Evolutionary conservation across 2,113 vertebrate genomes (phyloP), one percentile per base, ranked within the genome.

Genomic region (Eptatretus burgeri): DNA sequence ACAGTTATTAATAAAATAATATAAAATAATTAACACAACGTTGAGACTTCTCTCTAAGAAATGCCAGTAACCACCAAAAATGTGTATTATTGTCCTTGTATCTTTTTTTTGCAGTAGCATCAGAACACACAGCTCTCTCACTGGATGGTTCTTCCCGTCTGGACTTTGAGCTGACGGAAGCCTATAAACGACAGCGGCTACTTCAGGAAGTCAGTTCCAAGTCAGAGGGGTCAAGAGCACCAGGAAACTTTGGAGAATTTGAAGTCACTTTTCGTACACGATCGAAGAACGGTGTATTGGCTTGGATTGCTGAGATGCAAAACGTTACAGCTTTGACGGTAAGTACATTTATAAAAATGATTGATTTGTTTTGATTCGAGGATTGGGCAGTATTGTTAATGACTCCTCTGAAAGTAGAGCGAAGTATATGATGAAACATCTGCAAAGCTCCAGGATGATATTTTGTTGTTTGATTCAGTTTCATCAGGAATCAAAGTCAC

Each of bases 281-380:
- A 64, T 81, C 80, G 14, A 83, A 85, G 74, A 89, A 74, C 1
- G 86, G 87, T 1, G 66, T 85, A 5, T 72, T 95, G 72, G 71
- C 94, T 67, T 85, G 94, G 0, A 49, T 93, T 62, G 87, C 89
- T 69, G 91, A 91, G 70, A 85, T 70, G 78, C 93, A 82, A 76
- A 94, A 95, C 79, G 94, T 91, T 72, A 98, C 87, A 14, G 91
- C 83, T 0, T 71, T 95, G 63, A 88, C 84, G 84, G 91, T 85
- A 71, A 73, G 74, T 66, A 60, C 9, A 41, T 41, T 49, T 62
- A 63, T 60, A 49, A 66, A 67, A 65, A 49, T 64, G 62, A 65
- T 67, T 49, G 50, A 49, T 51, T 69, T 64, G 66, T 63, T 72
- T 68, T 66, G 67, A 67, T n/a, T n/a, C n/a, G n/a, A n/a, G n/a